phyloP scores from a whole-genome alignment of 2,113 vertebrate genomes.

The Sander lucioperca region DNA sequence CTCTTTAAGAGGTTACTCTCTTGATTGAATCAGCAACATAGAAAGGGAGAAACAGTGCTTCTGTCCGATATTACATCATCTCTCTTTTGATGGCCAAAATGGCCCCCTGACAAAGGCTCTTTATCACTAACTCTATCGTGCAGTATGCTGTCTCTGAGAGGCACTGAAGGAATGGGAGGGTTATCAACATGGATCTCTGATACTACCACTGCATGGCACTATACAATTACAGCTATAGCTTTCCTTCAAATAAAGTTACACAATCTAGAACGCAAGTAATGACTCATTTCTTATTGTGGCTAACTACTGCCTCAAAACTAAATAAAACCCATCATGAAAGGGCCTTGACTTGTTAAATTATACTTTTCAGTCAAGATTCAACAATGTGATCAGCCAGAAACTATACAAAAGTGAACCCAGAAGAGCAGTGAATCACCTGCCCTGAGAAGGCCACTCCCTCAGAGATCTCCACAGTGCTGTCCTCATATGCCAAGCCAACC shows the following conservation, averaged over 20 bases:
- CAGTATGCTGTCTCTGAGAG: conserved; percentile 60
- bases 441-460: conserved; percentile 29
- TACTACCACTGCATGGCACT: conserved; percentile 18
- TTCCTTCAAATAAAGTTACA: conserved; percentile 13
- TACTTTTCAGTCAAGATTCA: neutral
- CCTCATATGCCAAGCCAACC: conserved; percentile 6
- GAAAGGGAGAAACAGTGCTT: conserved; percentile 49
- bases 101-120: conserved; percentile 73
- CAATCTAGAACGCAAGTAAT: neutral
- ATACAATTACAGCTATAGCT: neutral
- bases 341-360: neutral
- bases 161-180: conserved; percentile 48
- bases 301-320: neutral
- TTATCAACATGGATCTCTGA: conserved; percentile 44
- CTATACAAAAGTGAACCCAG: neutral
- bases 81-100: conserved; percentile 72
- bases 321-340: neutral
- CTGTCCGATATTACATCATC: conserved; percentile 73
- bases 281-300: conserved; percentile 18
- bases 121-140: conserved; percentile 59
- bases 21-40: conserved; percentile 45
- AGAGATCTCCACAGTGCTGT: conserved; percentile 34
- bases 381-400: conserved; percentile 14
- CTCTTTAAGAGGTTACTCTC: conserved; percentile 57
- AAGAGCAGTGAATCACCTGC: conserved; percentile 19